Conservation (phyloP, 2,113 vertebrate genomes). For the Crotalus horridus region DNA sequence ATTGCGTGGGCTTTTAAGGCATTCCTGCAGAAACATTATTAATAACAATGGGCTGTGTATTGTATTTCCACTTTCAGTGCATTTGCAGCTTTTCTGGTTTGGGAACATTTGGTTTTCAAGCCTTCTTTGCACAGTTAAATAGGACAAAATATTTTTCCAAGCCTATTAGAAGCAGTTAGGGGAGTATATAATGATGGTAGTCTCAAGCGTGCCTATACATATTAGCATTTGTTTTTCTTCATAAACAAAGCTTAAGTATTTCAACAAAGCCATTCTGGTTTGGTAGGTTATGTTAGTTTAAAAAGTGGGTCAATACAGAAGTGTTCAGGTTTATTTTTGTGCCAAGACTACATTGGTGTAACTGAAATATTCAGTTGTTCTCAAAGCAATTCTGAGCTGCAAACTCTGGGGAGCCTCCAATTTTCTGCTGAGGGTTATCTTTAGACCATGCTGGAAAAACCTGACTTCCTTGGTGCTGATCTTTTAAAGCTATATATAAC, state of each 20-base stretch:
- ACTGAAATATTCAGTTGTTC: background rate
- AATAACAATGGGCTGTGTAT: background rate
- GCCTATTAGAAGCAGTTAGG: background rate
- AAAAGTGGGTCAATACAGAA: background rate
- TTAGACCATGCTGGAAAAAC: background rate
- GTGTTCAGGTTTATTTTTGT: background rate
- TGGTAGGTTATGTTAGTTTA: background rate
- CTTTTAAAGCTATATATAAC: background rate
- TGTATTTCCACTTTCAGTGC: background rate
- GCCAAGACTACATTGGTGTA: background rate
- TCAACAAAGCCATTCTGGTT: background rate
- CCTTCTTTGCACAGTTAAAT: background rate
- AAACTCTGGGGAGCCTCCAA: background rate
- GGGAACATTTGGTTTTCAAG: background rate
- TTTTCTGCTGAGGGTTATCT: background rate
- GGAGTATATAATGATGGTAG: background rate
- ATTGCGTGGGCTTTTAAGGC: background rate
- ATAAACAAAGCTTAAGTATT: slow-evolving; percentile 14
- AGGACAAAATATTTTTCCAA: background rate
- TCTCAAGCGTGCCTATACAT: background rate
- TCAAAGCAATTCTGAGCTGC: background rate
- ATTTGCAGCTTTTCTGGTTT: background rate
- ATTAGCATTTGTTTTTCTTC: background rate
- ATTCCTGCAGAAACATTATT: background rate
- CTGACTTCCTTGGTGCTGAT: background rate